Percentiles rank a stretch among this genome's conserved stretches.
These are phyloP conservation scores for Holothuria glaberrima DNA, from an alignment of 35 echinoderm and acorn worm species.

Conservation along the genomic window DNA sequence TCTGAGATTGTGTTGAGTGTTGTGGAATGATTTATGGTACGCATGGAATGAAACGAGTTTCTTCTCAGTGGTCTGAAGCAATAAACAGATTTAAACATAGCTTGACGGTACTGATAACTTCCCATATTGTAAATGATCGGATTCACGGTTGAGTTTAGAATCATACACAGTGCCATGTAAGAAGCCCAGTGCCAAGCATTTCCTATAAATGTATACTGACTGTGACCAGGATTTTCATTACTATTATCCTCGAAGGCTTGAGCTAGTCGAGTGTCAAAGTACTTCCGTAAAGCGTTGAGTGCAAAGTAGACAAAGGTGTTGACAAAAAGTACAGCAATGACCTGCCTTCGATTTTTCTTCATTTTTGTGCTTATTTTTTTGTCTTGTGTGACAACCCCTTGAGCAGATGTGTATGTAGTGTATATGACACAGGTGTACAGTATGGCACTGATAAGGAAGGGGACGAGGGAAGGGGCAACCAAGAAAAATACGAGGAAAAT, in stretches of 20 bases:
- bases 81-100: slow-evolving; percentile 24
- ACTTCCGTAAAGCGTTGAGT: slow-evolving; percentile 2
- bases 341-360: slow-evolving; percentile 36
- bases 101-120: slow-evolving; percentile 28
- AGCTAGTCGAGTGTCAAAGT: slow-evolving; percentile 32
- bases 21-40: background rate
- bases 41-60: background rate
- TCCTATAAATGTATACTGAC: background rate
- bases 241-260: slow-evolving; percentile 8
- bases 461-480: slow-evolving; percentile 35
- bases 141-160: slow-evolving; percentile 20
- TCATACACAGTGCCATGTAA: slow-evolving; percentile 34
- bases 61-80: slow-evolving; percentile 3
- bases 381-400: background rate
- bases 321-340: slow-evolving; percentile 31
- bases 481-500: slow-evolving; percentile 17
- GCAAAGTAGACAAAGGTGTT: slow-evolving; percentile 55
- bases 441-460: slow-evolving; percentile 35
- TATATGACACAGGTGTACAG: slow-evolving; percentile 48
- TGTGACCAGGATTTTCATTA: background rate
- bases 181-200: slow-evolving; percentile 34
- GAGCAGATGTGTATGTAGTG: slow-evolving; percentile 9
- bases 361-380: background rate
- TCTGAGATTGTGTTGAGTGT: background rate
- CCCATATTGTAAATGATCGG: slow-evolving; percentile 39